A percentile compares a stretch with the other conserved stretches of the same genome.
Conservation (phyloP, 1,140 invertebrate genomes). For the Leptopilina boulardi region DNA sequence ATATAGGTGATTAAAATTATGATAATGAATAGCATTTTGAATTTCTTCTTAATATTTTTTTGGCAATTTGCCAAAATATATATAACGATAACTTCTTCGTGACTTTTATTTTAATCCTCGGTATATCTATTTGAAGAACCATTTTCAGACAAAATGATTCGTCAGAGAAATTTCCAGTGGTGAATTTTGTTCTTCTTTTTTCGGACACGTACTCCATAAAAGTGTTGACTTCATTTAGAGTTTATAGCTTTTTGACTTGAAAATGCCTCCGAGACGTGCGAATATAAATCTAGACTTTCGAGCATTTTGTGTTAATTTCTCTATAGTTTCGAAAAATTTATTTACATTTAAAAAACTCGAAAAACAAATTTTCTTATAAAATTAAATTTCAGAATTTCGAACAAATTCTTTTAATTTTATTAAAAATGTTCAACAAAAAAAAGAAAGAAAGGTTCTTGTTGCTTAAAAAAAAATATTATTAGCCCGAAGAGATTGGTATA, state of each 20-base stretch:
- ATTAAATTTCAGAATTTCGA: no score
- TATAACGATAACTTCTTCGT: slow-evolving; percentile 3
- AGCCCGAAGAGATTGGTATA: no score
- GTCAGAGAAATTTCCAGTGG: background rate
- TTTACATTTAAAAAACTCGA: no score
- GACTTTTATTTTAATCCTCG: slow-evolving; percentile 1
- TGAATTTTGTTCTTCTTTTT: background rate
- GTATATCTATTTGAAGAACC: background rate
- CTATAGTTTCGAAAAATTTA: no score
- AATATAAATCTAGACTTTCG: background rate
- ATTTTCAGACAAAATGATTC: background rate
- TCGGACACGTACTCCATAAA: background rate
- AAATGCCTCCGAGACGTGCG: background rate
- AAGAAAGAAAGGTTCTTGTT: no score
- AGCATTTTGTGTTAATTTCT: no score
- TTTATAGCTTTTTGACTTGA: background rate
- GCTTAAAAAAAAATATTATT: no score
- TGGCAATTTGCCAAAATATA: background rate
- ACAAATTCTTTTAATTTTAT: no score
- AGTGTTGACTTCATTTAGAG: background rate
- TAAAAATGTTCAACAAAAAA: no score
- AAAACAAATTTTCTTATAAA: no score
- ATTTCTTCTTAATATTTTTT: background rate
- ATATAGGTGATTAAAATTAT: no score
- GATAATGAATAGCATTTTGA: slow-evolving; percentile 2